Base-by-base conservation (phyloP, 35 echinoderm and acorn worm species). In the Heliocidaris erythrogramma region DNA sequence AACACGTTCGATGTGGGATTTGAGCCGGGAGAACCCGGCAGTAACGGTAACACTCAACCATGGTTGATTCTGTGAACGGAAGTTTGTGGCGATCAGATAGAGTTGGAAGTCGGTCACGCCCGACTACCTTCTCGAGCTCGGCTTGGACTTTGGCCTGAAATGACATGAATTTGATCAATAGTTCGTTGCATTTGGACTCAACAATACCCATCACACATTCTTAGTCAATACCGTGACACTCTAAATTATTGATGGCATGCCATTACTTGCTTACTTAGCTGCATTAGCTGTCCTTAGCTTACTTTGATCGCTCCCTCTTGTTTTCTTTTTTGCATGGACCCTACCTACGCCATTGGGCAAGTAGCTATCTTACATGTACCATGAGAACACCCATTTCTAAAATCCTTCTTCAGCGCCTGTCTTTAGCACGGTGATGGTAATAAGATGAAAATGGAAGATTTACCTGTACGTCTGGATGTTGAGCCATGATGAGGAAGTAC, bases 41-140 rank as follows among this genome's bases (percentile, higher is more conserved):
- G 49, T 96, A 32, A 32, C 97, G 94, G 7, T 92, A 87, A 13
- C 91, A 24, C 71, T 98, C 97, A 0, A 90, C 91, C 24, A 96
- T 56, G 5, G 94, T 94, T 4, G 97, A 96, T 49, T 95, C 94
- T 0, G 93, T 88, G 92, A 96, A 97, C 7, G 97, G 96, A 13
- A 98, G 85, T 12, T 97, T 96, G 31, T 50, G 32, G 48, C 92
- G 60, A 59, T 98, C 95, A 60, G 97, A 95, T 0, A 96, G 88
- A 13, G n/a, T 48, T 31, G 97, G 97, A 32, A 94, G n/a, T 12
- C 96, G 95, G 30, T 97, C 94, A 21, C 94, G 93, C 5, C 97
- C 97, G 17, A 98, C 65, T 0, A 96, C 96, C 9, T 87, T 11
- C 32, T 98, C 96, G 5, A 98, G 93, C 49, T 94, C 60, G 11